Conservation (phyloP, 2,888 invertebrate species). For the Neoascia interrupta region DNA sequence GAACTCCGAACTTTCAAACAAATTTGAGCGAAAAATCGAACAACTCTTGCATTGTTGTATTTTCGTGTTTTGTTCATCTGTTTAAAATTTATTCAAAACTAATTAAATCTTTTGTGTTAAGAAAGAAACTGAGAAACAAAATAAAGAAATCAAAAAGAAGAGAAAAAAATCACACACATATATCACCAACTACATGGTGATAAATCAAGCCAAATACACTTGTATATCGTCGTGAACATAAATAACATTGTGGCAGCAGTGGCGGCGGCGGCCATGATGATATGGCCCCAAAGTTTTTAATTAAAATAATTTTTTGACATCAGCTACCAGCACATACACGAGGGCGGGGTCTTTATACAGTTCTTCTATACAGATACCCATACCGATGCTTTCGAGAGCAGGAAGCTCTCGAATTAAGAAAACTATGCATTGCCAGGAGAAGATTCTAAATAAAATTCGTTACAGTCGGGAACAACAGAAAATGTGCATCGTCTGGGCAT, state of each 20-base stretch:
- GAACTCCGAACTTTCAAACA: slow-evolving; percentile 27
- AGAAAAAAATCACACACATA: slow-evolving; percentile 72
- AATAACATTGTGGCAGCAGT: slow-evolving; percentile 64
- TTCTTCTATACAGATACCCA: slow-evolving; percentile 9
- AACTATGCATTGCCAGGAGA: slow-evolving; percentile 26
- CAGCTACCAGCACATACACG: slow-evolving; percentile 9
- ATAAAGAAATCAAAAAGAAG: slow-evolving; percentile 73
- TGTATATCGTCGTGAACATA: slow-evolving; percentile 69
- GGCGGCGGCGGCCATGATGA: slow-evolving; percentile 65
- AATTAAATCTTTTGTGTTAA: slow-evolving; percentile 70
- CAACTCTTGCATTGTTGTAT: no score
- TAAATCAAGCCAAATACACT: slow-evolving; percentile 70
- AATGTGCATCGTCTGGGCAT: slow-evolving; percentile 4
- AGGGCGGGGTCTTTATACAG: slow-evolving; percentile 52
- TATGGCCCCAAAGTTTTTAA: slow-evolving; percentile 69
- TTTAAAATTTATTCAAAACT: slow-evolving; percentile 34
- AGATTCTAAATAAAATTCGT: slow-evolving; percentile 21
- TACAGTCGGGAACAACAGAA: slow-evolving; percentile 14
- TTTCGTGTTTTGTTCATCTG: no score
- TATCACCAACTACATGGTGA: slow-evolving; percentile 67
- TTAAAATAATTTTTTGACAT: slow-evolving; percentile 58
- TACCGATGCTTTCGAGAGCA: no score
- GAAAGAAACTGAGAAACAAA: slow-evolving; percentile 66
- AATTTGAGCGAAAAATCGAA: slow-evolving; percentile 6
- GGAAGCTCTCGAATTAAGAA: slow-evolving; percentile 47